Evolutionary conservation across 2,113 vertebrate genomes (phyloP), one percentile per base, ranked within the genome.

Genomic region (Ondatra zibethicus): DNA sequence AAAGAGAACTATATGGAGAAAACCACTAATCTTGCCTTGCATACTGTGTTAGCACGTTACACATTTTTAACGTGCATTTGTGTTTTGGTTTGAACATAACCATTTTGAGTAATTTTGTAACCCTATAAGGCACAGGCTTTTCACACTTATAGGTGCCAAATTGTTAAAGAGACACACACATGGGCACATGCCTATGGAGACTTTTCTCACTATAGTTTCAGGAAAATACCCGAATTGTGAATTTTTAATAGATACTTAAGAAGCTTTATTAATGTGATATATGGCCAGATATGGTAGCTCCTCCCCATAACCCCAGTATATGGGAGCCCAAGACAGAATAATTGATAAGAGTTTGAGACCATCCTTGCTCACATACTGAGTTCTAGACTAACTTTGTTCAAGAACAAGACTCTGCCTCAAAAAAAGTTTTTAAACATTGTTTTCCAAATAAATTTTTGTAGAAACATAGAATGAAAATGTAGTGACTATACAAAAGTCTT

Each of bases 1-100:
- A 33, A 96, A 96, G 50, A 91, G 76, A 96, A 91, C 73, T 96
- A 93, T 58, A 27, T 96, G 81, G 96, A 61, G 92, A 97, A 82
- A 78, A 97, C 98, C 33, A 91, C 89, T 86, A 73, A 52, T 82
- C 85, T 97, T 95, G 78, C 95, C 91, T 94, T 91, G 39, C 52
- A 65, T 96, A 89, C 50, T 85, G 92, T 93, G 80, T 96, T 98
- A 93, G 84, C 86, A 97, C 94, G 96, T 97, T 89, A 75, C 97
- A 98, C 92, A 47, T 92, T 97, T 36, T 19, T 31, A 52, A 3
- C 82, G 73, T 45, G 86, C 39, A 65, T 78, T 94, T 95, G 75
- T 92, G 98, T 91, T 88, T 87, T 97, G 95, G 98, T 81, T 88
- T 94, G 7, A 75, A 31, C 80, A 94, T 55, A 36, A 13, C 17